Evolutionary conservation across 2,113 vertebrate genomes (phyloP), one percentile per base, ranked within the genome.

Genomic region (Oreotrochilus melanogaster): DNA sequence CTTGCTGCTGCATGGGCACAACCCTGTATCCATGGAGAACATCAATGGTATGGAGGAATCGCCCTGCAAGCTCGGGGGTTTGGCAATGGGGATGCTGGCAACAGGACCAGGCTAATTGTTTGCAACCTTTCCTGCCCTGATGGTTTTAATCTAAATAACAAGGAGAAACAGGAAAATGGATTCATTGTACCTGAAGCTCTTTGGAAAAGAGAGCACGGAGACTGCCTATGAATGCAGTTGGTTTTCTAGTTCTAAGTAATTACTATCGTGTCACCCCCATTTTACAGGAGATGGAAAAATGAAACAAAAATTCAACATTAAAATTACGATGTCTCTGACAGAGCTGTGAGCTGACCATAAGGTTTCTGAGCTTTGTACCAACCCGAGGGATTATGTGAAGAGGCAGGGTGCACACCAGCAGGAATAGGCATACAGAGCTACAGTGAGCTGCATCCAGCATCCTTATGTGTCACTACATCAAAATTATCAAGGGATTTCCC

Each of bases 351-450:
- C 24, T 53, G 37, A 43, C 35, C n/a, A 23, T 18, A 53, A 64
- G 56, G 42, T n/a, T 60, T 33, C 33, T 58, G 82, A 71, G 31
- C 37, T 66, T 82, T 31, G 51, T 31, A 19, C 31, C 28, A 58
- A 2, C 25, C 18, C 1, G 1, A 56, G 30, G 35, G 23, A 15
- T 35, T 27, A 17, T 72, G 30, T 0, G 1, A 72, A 61, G 54
- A 42, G 66, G 22, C 24, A 47, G 37, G 7, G 39, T 43, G 18
- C n/a, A 22, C 14, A 48, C 9, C 43, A 69, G 23, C 6, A 28
- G 65, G 27, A 47, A 25, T n/a, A 30, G 16, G 25, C 50, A 53
- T 7, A 23, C 19, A 57, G 65, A 78, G 24, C 42, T 78, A 3
- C 14, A 66, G 48, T 17, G 31, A 73, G 51, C 31, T 42, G 19